Base-by-base conservation (phyloP, 2,888 invertebrate genomes). In the Tetragnatha montana region DNA sequence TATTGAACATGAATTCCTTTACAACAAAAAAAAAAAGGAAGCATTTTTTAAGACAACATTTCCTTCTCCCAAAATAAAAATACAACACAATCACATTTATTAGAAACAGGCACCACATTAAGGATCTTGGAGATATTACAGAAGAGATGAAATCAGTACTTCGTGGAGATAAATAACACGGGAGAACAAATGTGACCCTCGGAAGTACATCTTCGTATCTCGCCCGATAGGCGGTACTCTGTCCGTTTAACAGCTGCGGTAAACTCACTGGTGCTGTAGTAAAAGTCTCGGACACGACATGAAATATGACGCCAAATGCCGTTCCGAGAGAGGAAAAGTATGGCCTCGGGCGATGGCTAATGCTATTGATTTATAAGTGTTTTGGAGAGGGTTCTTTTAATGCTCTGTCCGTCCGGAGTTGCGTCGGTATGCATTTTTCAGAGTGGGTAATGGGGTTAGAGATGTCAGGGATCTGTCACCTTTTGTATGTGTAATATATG, bases 291-390 rank as follows among this genome's bases (percentile, higher is more conserved):
- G 60, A 60, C 17, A 10, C 17, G 60, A 17, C 60, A 60, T 60
- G 60, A 60, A 60, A 60, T 60, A 60, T 60, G 60, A 60, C 10
- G 17, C 60, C 14, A 3, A 60, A 60, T 60, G 60, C 60, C 12
- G 60, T 35, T 35, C 60, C 4, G 60, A 8, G 60, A 60, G 17
- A 60, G 17, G 60, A 17, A 60, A 60, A 60, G 17, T 6, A 60
- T 60, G 14, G 60, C 60, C 14, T 14, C 60, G 60, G 60, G 12
- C 60, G 60, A 60, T 60, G 60, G 60, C 60, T 8, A 60, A 60
- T 60, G 60, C 60, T 17, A 10, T 10, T 60, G 60, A 60, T 81
- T 69, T 81, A 50, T n/a, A 76, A 51, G 19, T 22, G 76, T 50
- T 76, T 76, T 76, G 50, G 21, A 76, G 19, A n/a, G 10, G 21